These are phyloP conservation scores for Progne subis DNA, from an alignment of 2,113 vertebrate species.

Conservation along the genomic window DNA sequence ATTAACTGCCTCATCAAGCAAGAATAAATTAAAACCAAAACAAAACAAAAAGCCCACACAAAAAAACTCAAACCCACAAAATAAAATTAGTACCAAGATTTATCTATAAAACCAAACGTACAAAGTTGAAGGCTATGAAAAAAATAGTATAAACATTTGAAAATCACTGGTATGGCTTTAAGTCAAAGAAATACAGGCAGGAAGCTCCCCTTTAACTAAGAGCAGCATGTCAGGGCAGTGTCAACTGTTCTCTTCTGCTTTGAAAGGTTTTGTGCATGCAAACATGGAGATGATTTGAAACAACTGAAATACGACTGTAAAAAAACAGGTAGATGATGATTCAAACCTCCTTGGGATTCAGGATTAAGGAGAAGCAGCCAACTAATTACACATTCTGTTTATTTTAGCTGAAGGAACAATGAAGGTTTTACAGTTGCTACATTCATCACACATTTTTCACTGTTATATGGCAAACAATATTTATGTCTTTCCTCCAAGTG, in stretches of 20 bases:
- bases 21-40: background rate
- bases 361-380: slow-evolving; percentile 46
- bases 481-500: slow-evolving; percentile 60
- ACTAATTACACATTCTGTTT: slow-evolving; percentile 51
- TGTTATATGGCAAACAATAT: slow-evolving; percentile 62
- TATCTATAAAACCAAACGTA: background rate
- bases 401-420: slow-evolving; percentile 35
- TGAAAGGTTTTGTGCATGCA: background rate
- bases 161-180: background rate
- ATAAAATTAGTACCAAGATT: background rate
- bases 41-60: background rate
- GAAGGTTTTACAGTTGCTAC: slow-evolving; percentile 40
- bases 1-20: background rate
- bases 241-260: background rate
- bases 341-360: slow-evolving; percentile 8
- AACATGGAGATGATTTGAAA: background rate
- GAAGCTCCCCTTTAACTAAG: background rate
- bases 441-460: slow-evolving; percentile 51
- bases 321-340: background rate
- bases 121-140: background rate
- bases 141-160: background rate
- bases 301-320: background rate
- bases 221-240: background rate
- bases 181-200: background rate
- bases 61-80: background rate